Conservation (phyloP, 2,113 vertebrate genomes). For the Donacobius atricapilla region DNA sequence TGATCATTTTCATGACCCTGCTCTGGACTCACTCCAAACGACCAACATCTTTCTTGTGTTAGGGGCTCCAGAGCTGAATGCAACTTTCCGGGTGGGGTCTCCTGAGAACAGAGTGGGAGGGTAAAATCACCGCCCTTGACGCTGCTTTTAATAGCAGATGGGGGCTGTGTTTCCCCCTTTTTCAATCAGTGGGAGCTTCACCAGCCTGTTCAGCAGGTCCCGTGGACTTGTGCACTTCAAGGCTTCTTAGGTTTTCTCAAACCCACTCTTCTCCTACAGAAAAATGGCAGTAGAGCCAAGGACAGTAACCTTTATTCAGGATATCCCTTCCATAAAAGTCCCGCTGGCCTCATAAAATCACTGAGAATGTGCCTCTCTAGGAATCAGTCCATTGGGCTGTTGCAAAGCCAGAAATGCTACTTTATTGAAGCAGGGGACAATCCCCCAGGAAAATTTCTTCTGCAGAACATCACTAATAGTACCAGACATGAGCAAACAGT, state of each 20-base stretch:
- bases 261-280: not conserved
- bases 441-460: not conserved
- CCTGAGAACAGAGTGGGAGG: not conserved
- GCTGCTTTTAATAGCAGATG: not conserved
- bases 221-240: not conserved
- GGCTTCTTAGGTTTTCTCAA: not conserved
- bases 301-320: not conserved
- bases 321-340: not conserved
- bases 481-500: conserved; percentile 80
- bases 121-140: not conserved
- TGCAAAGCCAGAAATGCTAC: not conserved
- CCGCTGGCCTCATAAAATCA: not conserved
- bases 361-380: not conserved
- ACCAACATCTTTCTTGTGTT: not conserved
- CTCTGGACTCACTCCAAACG: not conserved
- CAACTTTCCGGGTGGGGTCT: not conserved
- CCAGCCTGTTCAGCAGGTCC: not conserved
- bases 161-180: not conserved
- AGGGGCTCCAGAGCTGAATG: not conserved
- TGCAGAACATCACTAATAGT: not conserved
- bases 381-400: not conserved
- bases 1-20: not conserved
- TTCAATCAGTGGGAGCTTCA: not conserved
- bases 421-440: conserved; percentile 61
- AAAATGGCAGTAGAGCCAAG: not conserved